A percentile compares a stretch with the other conserved stretches of the same genome.
phyloP scores from a whole-genome alignment of 2,113 vertebrate genomes.

The Cyphomyrus discorhynchus region DNA sequence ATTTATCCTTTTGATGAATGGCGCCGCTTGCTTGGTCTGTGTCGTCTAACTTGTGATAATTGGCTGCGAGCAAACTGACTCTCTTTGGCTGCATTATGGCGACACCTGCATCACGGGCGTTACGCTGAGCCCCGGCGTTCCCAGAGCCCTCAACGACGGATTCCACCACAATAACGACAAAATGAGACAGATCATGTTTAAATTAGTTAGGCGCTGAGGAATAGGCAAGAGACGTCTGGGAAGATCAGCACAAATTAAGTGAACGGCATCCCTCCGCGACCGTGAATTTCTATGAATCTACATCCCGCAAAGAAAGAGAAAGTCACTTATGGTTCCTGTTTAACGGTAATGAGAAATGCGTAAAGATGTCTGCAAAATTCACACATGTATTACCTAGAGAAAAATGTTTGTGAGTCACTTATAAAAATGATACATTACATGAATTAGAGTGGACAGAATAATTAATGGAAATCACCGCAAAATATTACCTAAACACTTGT shows the following conservation, averaged over 20 bases:
- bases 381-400: background rate
- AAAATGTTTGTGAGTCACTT: background rate
- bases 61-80: background rate
- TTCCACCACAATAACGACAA: background rate
- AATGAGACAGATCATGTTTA: conserved; percentile 2
- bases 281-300: background rate
- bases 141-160: background rate
- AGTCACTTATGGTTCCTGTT: background rate
- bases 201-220: background rate
- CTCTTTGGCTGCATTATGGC: background rate
- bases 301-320: background rate
- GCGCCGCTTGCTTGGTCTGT: background rate
- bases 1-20: background rate
- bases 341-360: background rate
- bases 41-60: background rate
- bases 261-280: background rate
- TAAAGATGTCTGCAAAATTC: background rate
- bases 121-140: background rate
- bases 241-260: background rate
- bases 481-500: background rate
- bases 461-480: background rate
- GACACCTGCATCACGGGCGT: background rate
- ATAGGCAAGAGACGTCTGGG: background rate
- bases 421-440: background rate
- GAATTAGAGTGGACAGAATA: background rate